Base-by-base conservation (phyloP, 1,140 invertebrate genomes). In the Trichogramma pretiosum region DNA sequence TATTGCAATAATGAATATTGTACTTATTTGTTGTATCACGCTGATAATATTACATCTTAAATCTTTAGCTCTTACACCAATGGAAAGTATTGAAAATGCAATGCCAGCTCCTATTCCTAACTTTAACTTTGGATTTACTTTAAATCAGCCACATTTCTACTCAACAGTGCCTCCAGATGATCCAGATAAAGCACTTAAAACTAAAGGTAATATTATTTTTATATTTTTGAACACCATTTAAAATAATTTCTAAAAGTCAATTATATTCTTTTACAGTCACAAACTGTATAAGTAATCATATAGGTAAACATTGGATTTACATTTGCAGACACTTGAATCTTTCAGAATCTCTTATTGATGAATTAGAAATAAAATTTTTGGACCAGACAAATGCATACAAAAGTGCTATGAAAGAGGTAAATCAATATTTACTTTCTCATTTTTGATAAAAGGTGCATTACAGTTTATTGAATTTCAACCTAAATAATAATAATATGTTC, bases 221-320 rank as follows among this genome's bases (percentile, higher is more conserved):
- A 17, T 22, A 19, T 26, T 41, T 46, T 22, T 23, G 30, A 39
- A 37, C 30, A 48, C 13, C 3, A 38, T 7, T 36, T 39, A 30
- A n/a, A 37, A 13, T 17, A 39, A 23, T 48, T 16, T 7, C 24
- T 48, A 48, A 42, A 30, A 16, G n/a, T 36, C 47, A 48, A 30
- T 47, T 36, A 28, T 43, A 44, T 38, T 46, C 53, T 44, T 38
- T 46, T 54, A 38, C 33, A 71, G 68, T 67, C 7, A 44, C 64
- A 16, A 33, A 54, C 0, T 37, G 46, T 43, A 5, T 69, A 10
- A 58, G 59, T 35, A 64, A 72, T 54, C 65, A 70, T 57, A 61
- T 79, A 44, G 77, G 77, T 16, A 65, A 56, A 40, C 62, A 61
- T 46, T 79, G 77, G 77, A 66, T 67, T 56, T 70, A 75, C 26